Evolutionary conservation across 2,888 invertebrate genomes (phyloP).

Genomic region (Flexamia atlantica): DNA sequence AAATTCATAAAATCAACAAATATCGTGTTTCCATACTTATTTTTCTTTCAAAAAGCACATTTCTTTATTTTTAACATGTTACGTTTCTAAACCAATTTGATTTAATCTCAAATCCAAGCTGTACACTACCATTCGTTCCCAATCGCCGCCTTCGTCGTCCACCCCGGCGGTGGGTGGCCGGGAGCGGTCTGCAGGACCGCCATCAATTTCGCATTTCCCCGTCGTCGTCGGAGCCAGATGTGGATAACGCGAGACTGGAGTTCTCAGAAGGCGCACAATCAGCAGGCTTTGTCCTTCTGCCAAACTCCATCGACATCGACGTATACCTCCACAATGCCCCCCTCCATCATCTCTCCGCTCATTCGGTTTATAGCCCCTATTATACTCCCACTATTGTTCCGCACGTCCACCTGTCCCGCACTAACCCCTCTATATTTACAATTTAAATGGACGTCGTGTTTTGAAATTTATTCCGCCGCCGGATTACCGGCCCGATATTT

Average conservation of each 20-base stretch:
- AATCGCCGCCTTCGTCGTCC: too few species aligned
- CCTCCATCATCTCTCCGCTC: slow-evolving; percentile 8
- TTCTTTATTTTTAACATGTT: too few species aligned
- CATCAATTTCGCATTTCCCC: neutral
- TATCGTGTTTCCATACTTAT: too few species aligned
- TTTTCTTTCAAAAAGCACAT: too few species aligned
- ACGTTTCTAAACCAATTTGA: too few species aligned
- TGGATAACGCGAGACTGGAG: neutral
- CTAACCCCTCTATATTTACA: slow-evolving; percentile 53
- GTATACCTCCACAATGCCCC: slow-evolving; percentile 16
- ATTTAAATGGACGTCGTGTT: slow-evolving; percentile 55
- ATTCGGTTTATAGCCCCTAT: slow-evolving; percentile 39
- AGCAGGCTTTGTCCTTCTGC: slow-evolving; percentile 35
- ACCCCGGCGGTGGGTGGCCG: too few species aligned
- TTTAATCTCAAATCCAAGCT: too few species aligned
- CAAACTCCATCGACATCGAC: neutral
- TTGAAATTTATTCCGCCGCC: slow-evolving; percentile 34
- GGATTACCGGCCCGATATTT: slow-evolving; percentile 30
- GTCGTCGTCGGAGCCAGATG: neutral
- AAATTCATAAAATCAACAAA: too few species aligned
- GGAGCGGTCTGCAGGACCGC: neutral
- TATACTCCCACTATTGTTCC: slow-evolving; percentile 23
- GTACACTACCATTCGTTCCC: too few species aligned
- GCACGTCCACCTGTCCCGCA: slow-evolving; percentile 43
- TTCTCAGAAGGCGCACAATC: slow-evolving; percentile 38